phyloP scores from a whole-genome alignment of 2,113 vertebrate species.

The Meriones unguiculatus region DNA sequence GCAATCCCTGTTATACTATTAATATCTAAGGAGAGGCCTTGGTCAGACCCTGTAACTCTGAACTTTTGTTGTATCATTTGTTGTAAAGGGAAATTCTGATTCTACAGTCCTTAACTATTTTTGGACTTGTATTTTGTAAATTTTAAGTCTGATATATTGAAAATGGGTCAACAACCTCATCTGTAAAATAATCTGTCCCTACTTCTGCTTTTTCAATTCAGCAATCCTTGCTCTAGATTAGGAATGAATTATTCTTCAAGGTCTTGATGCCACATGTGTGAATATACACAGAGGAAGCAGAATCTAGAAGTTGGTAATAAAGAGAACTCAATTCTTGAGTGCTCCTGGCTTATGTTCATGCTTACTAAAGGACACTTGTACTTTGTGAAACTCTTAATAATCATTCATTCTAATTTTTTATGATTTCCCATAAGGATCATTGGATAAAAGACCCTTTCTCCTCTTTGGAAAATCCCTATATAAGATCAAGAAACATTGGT shows the following conservation, averaged over 20 bases:
- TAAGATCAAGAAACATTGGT: conserved; percentile 70
- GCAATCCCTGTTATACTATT: background rate
- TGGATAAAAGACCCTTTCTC: conserved; percentile 68
- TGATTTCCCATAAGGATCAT: background rate
- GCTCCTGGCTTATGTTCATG: conserved; percentile 5
- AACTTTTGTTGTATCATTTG: background rate
- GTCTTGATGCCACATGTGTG: background rate
- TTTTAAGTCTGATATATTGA: background rate
- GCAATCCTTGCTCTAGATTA: background rate
- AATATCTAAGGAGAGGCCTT: background rate
- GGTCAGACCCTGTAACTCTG: background rate
- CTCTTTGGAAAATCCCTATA: conserved; percentile 77
- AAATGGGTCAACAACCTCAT: background rate
- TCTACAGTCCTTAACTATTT: background rate
- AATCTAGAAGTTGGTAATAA: background rate
- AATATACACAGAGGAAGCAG: background rate
- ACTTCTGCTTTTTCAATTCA: conserved; percentile 11
- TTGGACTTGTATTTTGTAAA: background rate
- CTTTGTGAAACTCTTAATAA: conserved; percentile 37
- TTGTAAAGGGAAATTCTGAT: background rate
- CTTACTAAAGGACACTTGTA: conserved; percentile 45
- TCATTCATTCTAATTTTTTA: conserved; percentile 38
- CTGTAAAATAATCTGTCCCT: background rate
- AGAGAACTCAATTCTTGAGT: background rate
- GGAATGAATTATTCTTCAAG: background rate